Conservation (phyloP, 2,797 vertebrate species). For the Sebastes nivosus region DNA sequence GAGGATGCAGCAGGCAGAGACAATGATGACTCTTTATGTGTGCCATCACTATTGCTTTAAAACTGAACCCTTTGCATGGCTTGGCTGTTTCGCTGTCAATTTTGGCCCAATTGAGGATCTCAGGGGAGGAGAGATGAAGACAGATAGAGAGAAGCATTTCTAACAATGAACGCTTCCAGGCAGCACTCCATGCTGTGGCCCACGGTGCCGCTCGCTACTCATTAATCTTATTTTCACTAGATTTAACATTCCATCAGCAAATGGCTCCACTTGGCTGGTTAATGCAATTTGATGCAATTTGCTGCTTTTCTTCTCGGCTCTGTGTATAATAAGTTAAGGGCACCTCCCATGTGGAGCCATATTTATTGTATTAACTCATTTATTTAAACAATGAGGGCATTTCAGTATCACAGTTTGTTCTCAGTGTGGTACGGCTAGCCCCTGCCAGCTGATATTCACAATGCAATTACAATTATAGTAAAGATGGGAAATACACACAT, state of each 20-base stretch:
- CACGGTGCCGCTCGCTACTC: slow-evolving; percentile 64
- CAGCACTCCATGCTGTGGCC: slow-evolving; percentile 56
- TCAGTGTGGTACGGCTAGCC: slow-evolving; percentile 16
- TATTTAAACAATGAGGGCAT: slow-evolving; percentile 62
- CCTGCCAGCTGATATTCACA: slow-evolving; percentile 35
- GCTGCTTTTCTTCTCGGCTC: slow-evolving; percentile 56
- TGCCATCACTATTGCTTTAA: slow-evolving; percentile 7
- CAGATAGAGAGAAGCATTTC: slow-evolving; percentile 63
- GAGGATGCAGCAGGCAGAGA: slow-evolving; percentile 5
- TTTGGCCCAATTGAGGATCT: slow-evolving; percentile 52
- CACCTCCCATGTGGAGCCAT: slow-evolving; percentile 58
- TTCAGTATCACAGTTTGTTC: slow-evolving; percentile 36
- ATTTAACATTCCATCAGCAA: slow-evolving; percentile 82
- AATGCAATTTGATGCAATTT: slow-evolving; percentile 81
- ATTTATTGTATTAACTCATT: slow-evolving; percentile 68
- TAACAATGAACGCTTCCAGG: slow-evolving; percentile 60
- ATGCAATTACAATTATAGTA: slow-evolving; percentile 3
- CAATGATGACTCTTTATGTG: slow-evolving; percentile 21
- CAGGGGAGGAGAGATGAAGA: slow-evolving; percentile 61
- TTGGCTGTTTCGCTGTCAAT: slow-evolving; percentile 47
- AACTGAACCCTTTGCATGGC: slow-evolving; percentile 15
- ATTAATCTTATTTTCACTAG: slow-evolving; percentile 82
- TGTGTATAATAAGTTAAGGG: slow-evolving; percentile 69
- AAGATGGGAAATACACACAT: slow-evolving; percentile 7
- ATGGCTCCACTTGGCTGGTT: slow-evolving; percentile 75